These are phyloP conservation scores for Phoxinus phoxinus DNA, from an alignment of 2,113 vertebrate species.

Conservation along the genomic window DNA sequence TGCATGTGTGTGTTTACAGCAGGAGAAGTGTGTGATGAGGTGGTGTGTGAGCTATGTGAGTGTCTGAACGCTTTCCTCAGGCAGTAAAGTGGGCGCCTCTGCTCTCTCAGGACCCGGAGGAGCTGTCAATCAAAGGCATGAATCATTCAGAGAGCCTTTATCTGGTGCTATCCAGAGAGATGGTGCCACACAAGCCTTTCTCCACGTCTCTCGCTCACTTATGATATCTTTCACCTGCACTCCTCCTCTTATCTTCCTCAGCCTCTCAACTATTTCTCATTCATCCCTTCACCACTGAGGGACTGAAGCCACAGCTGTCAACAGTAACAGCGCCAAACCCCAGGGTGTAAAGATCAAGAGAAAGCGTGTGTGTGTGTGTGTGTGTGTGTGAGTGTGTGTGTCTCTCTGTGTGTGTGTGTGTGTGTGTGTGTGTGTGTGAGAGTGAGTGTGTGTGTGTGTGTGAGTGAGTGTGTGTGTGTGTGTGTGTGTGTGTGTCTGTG, in stretches of 20 bases:
- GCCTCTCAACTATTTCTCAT: background rate
- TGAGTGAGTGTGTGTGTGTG: background rate
- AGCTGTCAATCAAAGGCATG: constrained; percentile 68
- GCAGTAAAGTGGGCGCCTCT: constrained; percentile 58
- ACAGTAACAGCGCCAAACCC: background rate
- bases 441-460: too few relatives aligned
- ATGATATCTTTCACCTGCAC: constrained; percentile 27
- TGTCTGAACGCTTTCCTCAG: constrained; percentile 36
- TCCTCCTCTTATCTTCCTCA: constrained; percentile 25
- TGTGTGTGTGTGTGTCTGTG: background rate
- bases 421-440: background rate
- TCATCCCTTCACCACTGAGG: background rate
- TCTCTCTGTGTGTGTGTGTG: too few relatives aligned
- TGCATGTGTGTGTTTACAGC: background rate
- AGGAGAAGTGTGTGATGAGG: background rate
- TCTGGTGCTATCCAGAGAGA: constrained; percentile 54
- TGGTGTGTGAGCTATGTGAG: constrained; percentile 38
- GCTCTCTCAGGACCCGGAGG: constrained; percentile 50
- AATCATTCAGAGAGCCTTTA: constrained; percentile 75
- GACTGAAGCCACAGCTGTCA: background rate
- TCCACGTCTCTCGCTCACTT: constrained; percentile 17
- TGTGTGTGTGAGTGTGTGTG: too few relatives aligned
- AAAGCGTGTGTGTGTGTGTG: background rate
- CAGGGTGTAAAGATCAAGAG: constrained; percentile 3
- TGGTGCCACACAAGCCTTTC: constrained; percentile 53